Base-by-base conservation (phyloP, 2,888 invertebrate genomes). In the Strigamia transsilvanica region DNA sequence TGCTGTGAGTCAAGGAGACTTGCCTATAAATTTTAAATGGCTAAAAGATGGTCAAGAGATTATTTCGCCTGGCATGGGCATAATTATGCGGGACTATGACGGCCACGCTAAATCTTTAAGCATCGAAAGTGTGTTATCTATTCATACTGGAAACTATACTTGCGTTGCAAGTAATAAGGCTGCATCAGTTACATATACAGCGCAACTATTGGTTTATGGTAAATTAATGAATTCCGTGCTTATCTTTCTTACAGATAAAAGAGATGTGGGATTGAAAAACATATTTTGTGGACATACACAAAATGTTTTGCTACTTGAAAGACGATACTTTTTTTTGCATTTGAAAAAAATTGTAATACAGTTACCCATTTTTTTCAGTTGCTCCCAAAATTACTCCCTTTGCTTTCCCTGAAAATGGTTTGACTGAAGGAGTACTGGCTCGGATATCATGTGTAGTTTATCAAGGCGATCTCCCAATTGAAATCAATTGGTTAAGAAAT, bases 21-120 rank as follows among this genome's bases (percentile, higher is more conserved):
- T 92, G 85, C 95, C 95, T 1, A 90, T 95, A 84, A 91, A 90
- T 84, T 92, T 95, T 84, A 90, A 90, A 80, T 95, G 95, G 95
- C 91, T 85, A 15, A 82, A 82, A 61, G 83, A 88, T 10, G 88
- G 87, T 83, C 85, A 87, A 73, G 88, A 87, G 21, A 86, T 88
- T 61, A 84, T 84, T 5, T 84, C 85, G 6, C n/a, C 10, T 41
- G 7, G 21, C 21, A 34, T 42, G 83, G 85, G 85, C 38, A 83
- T 86, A 34, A 81, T 80, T 42, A 85, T 84, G n/a, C 82, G 83
- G 66, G 82, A 84, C 79, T 82, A 85, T n/a, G 85, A 85, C 27
- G 61, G 82, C 9, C 83, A 85, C 38, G 84, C 84, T 21, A 84
- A 83, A 41, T 83, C 86, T 9, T 84, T 88, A 82, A 85, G 84